Evolutionary conservation across 2,113 vertebrate species (phyloP), one percentile per base, ranked within the genome.

Genomic region (Cryptotis parvus): DNA sequence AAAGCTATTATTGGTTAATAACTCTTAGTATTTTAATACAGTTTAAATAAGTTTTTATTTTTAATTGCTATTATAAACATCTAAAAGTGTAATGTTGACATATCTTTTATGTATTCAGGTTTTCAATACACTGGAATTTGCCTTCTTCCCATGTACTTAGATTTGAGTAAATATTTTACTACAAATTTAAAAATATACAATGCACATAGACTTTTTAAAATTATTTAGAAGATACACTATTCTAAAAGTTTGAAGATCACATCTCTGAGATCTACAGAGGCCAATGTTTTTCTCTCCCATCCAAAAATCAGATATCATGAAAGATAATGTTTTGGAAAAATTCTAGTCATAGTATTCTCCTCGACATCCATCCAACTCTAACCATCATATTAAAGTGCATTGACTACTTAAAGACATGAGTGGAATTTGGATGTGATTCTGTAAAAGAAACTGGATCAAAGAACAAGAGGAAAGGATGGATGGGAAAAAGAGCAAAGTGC

Each of bases 61-160:
- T 20, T n/a, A 74, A 45, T 69, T 86, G 55, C n/a, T 78, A 61
- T 86, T 73, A 73, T 70, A 68, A 87, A 63, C 33, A 82, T 65
- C 63, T 73, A 0, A 26, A 87, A 58, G 35, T 73, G 9, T 75
- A 27, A 55, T 69, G n/a, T 31, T 35, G n/a, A n/a, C n/a, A n/a
- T n/a, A 33, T 65, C 45, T 61, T 90, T 84, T 80, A 77, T 55
- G 55, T 33, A 37, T 74, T 43, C 77, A 1, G 63, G 65, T 75
- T 75, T 92, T 70, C 4, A 35, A 27, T 80, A 61, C 72, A 11
- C 31, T 55, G 26, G 15, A 68, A 33, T 39, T 33, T 63, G 63
- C 9, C 75, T 84, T 12, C 18, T 70, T 89, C 9, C 9, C 15
- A 92, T 74, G 24, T 83, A 82, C 74, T 80, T 87, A 33, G n/a